A percentile compares a stretch with the other conserved stretches of the same genome.
phyloP scores from a whole-genome alignment of 2,888 invertebrate genomes.

The Agrochola lychnidis region DNA sequence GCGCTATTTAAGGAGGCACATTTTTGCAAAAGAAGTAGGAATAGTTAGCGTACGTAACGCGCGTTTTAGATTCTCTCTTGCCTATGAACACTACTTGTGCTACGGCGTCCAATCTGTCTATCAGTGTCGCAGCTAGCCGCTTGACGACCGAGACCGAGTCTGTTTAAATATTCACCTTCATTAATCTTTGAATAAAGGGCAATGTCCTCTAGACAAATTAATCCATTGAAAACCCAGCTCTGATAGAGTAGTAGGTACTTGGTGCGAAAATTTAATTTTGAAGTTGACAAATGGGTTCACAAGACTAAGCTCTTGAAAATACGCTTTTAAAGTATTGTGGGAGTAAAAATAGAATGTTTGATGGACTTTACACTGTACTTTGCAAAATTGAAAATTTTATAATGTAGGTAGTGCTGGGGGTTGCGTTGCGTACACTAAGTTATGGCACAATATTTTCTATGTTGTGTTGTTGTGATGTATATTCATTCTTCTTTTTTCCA shows the following conservation, averaged over 20 bases:
- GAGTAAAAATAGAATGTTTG: slow-evolving; percentile 33
- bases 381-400: slow-evolving; percentile 30
- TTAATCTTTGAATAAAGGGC: slow-evolving; percentile 59
- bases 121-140: slow-evolving; percentile 27
- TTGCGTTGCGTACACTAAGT: neutral
- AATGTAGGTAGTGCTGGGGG: slow-evolving; percentile 6
- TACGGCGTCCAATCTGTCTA: slow-evolving; percentile 20
- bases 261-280: slow-evolving; percentile 58
- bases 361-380: slow-evolving; percentile 21
- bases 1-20: neutral
- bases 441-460: neutral
- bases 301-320: slow-evolving; percentile 40
- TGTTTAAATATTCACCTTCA: slow-evolving; percentile 60
- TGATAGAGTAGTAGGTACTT: slow-evolving; percentile 47
- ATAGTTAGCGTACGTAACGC: neutral
- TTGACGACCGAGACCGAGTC: slow-evolving; percentile 38
- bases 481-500: neutral
- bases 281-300: slow-evolving; percentile 55
- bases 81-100: neutral
- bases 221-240: slow-evolving; percentile 51
- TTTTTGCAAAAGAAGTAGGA: neutral
- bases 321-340: slow-evolving; percentile 28
- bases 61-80: slow-evolving; percentile 6
- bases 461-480: neutral
- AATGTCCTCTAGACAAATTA: slow-evolving; percentile 57